Conservation (phyloP, 1,140 invertebrate species). For the Drosophila saltans region DNA sequence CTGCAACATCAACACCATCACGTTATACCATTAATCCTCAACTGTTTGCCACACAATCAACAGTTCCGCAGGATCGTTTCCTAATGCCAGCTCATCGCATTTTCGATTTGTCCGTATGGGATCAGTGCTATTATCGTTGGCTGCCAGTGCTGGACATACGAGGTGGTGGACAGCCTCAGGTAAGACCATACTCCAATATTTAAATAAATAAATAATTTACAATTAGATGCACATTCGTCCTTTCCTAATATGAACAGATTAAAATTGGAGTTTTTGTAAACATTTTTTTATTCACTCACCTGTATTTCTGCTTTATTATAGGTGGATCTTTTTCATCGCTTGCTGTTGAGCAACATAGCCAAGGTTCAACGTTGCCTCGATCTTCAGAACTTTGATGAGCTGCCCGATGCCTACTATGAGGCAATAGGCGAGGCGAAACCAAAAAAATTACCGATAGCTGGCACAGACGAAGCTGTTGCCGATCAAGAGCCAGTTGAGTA, state of each 20-base stretch:
- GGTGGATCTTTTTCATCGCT: slow-evolving; percentile 86
- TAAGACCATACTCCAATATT: slow-evolving; percentile 43
- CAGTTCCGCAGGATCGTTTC: slow-evolving; percentile 71
- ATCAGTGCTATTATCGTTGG: slow-evolving; percentile 95
- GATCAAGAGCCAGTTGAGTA: slow-evolving; percentile 50
- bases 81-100: slow-evolving; percentile 85
- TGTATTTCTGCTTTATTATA: slow-evolving; percentile 54
- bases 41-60: slow-evolving; percentile 72
- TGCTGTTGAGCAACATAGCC: slow-evolving; percentile 85
- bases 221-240: too few relatives aligned
- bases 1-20: slow-evolving; percentile 30
- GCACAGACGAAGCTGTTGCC: not conserved
- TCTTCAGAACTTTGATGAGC: slow-evolving; percentile 70
- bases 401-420: slow-evolving; percentile 74
- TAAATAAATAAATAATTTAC: not conserved
- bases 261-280: too few relatives aligned
- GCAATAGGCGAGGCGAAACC: slow-evolving; percentile 43
- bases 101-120: slow-evolving; percentile 90
- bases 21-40: slow-evolving; percentile 75
- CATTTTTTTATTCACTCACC: too few relatives aligned
- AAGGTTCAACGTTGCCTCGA: slow-evolving; percentile 83
- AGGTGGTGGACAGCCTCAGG: slow-evolving; percentile 89
- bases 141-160: slow-evolving; percentile 91
- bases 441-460: slow-evolving; percentile 10
- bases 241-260: too few relatives aligned